Base-by-base conservation (phyloP, 2,797 vertebrate species). In the Pempheris klunzingeri region DNA sequence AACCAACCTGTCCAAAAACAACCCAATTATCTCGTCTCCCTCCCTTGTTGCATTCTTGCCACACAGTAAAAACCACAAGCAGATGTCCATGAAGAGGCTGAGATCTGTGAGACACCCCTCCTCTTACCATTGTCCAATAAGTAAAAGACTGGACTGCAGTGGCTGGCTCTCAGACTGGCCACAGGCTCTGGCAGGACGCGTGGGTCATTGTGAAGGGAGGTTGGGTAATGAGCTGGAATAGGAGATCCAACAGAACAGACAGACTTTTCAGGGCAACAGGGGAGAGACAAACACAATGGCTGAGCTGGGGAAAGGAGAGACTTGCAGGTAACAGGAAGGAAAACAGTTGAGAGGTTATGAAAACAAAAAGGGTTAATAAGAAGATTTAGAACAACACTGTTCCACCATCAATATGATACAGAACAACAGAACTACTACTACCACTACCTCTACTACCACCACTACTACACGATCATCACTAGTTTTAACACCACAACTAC, bases 121-220 rank as follows among this genome's bases (percentile, higher is more conserved):
- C 59, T 92, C 95, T 96, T 96, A 96, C 95, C 95, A 94, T 95
- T 96, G 90, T 96, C 95, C 94, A 96, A 90, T 79, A 96, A 94
- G 94, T 96, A 95, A 95, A 95, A 96, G 84, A 96, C 95, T 82
- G 95, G 94, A 92, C 94, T 95, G 95, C 93, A 94, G 94, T 95
- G 95, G 88, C 93, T 94, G 92, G 95, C 90, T 87, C 94, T 94
- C 88, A 95, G 92, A 90, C 93, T 94, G 91, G 94, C 93, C 90
- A 94, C 92, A 34, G 94, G 92, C 84, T 96, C 95, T 38, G 92
- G 92, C 72, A 94, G 88, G 90, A 91, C 58, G 80, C 94, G 94
- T 30, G 92, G 93, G 77, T 96, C 95, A 93, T 90, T 94, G 93
- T 95, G 94, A 88, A 93, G 86, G 92, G 94, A 94, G 83, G 93